Evolutionary conservation across 1,140 invertebrate species (phyloP).

Genomic region (Aphis craccivora): DNA sequence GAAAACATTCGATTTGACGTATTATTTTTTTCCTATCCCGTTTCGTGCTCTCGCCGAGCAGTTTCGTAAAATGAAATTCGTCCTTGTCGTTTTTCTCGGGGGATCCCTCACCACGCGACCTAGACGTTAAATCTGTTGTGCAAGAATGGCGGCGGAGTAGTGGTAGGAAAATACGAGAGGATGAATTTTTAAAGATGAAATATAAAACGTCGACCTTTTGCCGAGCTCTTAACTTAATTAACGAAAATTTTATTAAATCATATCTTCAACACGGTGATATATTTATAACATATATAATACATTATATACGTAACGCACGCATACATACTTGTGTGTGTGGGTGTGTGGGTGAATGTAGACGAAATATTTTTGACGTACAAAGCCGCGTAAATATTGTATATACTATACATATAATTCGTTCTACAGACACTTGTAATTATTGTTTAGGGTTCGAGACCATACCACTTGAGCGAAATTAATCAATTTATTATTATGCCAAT

Average conservation of each 20-base stretch:
- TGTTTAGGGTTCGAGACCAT: background rate
- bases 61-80: conserved; percentile 39
- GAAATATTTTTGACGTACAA: background rate
- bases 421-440: background rate
- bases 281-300: background rate
- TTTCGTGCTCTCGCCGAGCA: background rate
- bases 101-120: background rate
- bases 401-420: background rate
- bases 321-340: background rate
- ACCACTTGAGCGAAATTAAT: conserved; percentile 10
- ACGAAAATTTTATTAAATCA: conserved; percentile 14
- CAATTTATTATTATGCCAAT: background rate
- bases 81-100: background rate
- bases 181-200: conserved; percentile 14
- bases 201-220: background rate
- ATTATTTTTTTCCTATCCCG: background rate
- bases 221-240: conserved; percentile 26
- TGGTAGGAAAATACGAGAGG: background rate
- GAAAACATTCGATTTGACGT: background rate
- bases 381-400: background rate
- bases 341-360: background rate
- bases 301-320: background rate
- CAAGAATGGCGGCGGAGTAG: background rate
- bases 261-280: background rate
- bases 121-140: background rate